Base-by-base conservation (phyloP, 2,113 vertebrate species). In the Ammodytes marinus region DNA sequence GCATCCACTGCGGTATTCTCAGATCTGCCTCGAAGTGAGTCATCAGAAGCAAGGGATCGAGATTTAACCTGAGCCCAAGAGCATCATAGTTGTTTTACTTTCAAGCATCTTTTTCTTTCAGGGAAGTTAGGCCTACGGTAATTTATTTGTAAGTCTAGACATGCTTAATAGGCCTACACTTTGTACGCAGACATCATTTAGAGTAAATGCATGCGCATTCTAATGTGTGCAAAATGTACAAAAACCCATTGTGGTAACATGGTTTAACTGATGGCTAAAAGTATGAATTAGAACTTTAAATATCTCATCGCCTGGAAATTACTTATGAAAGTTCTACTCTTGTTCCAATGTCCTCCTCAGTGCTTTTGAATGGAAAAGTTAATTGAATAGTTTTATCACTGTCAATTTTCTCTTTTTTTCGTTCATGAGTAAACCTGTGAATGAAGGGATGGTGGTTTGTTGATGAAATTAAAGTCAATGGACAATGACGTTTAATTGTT, bases 21-120 rank as follows among this genome's bases (percentile, higher is more conserved):
- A 87, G 85, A 87, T 94, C 87, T 87, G 89, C 87, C 88, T 91
- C 85, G 90, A 90, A 91, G 90, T 91, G 89, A 93, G 87, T 93
- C 89, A 89, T 92, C 86, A 68, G 83, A n/a, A n/a, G n/a, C n/a
- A n/a, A n/a, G n/a, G n/a, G n/a, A 71, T 83, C 74, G 54, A 90
- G 89, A 86, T 78, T 83, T 84, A 79, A 86, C 65, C 60, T 19
- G 58, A 84, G 74, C 88, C 74, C 83, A 42, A 54, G 61, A 89
- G 82, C 86, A 80, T 83, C 88, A 77, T 76, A 64, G 69, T 82
- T 80, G 69, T 86, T 88, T 87, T 80, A 86, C 88, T 87, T 27
- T 77, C 80, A 88, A 88, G 86, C 82, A 63, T 88, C 65, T 88
- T 90, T 87, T 86, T 79, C 85, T 83, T 83, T 57, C 67, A 66